A percentile compares a stretch with the other conserved stretches of the same genome.
Conservation (phyloP, 2,888 invertebrate species). For the Phragmatobia fuliginosa region DNA sequence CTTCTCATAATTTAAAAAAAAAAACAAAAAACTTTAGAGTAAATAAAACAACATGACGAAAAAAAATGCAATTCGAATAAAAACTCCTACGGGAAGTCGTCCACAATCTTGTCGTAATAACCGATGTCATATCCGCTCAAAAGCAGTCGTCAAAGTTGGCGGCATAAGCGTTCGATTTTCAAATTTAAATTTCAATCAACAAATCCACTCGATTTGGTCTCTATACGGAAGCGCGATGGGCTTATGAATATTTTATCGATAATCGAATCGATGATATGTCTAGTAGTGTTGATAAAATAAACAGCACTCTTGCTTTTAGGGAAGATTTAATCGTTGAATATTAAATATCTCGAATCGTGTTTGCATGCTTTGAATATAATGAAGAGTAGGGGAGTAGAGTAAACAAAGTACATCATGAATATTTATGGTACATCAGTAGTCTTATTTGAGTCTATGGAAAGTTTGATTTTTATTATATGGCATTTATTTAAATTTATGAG, state of each 20-base stretch:
- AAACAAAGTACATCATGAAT: slow-evolving; percentile 19
- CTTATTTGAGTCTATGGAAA: slow-evolving; percentile 9
- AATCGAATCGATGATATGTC: slow-evolving; percentile 7
- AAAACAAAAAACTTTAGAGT: too few species aligned
- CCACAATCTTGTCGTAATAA: slow-evolving; percentile 21
- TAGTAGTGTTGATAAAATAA: slow-evolving; percentile 12
- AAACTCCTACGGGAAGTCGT: slow-evolving; percentile 33
- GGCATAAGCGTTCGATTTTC: slow-evolving; percentile 34
- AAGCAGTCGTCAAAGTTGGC: slow-evolving; percentile 29
- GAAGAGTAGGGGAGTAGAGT: slow-evolving; percentile 3
- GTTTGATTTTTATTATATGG: slow-evolving; percentile 2
- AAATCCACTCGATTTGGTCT: slow-evolving; percentile 20
- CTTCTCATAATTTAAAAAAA: too few species aligned
- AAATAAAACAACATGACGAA: neutral
- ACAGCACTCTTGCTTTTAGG: slow-evolving; percentile 6
- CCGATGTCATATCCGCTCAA: slow-evolving; percentile 49
- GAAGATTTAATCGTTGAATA: slow-evolving; percentile 18
- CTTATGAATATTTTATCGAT: slow-evolving; percentile 34
- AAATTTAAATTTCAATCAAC: slow-evolving; percentile 44
- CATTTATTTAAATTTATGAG: neutral
- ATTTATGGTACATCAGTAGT: slow-evolving; percentile 11
- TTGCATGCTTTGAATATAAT: slow-evolving; percentile 19
- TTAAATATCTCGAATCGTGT: slow-evolving; percentile 15
- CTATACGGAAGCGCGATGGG: slow-evolving; percentile 30
- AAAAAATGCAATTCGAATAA: slow-evolving; percentile 16